These are phyloP conservation scores for Punctoribates punctum DNA, from an alignment of 2,888 invertebrate species.

Conservation along the genomic window DNA sequence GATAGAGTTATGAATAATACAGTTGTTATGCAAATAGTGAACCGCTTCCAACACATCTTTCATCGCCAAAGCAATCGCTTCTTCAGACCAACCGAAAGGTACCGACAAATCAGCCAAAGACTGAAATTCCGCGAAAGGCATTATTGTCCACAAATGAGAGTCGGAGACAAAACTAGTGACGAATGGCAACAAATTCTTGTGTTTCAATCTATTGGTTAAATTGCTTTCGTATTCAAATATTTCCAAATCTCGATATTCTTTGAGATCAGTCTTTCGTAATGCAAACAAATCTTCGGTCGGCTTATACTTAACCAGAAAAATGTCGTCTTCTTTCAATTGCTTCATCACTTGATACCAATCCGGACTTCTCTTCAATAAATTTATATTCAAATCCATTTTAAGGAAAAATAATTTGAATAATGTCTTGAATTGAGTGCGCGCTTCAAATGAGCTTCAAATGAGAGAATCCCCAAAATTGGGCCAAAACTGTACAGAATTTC, in stretches of 20 bases:
- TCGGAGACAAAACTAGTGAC: neutral
- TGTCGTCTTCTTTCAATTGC: neutral
- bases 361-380: neutral
- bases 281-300: neutral
- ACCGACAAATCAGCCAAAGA: conserved; percentile 33
- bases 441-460: too few relatives aligned
- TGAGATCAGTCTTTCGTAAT: neutral
- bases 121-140: conserved; percentile 24
- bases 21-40: conserved; percentile 41
- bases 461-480: too few relatives aligned
- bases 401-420: too few relatives aligned
- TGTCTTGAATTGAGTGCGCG: too few relatives aligned
- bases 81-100: conserved; percentile 41
- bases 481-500: too few relatives aligned
- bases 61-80: conserved; percentile 36
- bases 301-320: neutral
- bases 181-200: conserved; percentile 26
- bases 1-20: conserved; percentile 42
- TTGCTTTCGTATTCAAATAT: conserved; percentile 15
- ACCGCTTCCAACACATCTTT: conserved; percentile 41
- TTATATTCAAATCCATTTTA: neutral
- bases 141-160: conserved; percentile 10
- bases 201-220: conserved; percentile 9
- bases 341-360: neutral
- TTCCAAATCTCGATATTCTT: conserved; percentile 15